Conservation (phyloP, 2,888 invertebrate species). For the Lordiphosa fenestrarum region DNA sequence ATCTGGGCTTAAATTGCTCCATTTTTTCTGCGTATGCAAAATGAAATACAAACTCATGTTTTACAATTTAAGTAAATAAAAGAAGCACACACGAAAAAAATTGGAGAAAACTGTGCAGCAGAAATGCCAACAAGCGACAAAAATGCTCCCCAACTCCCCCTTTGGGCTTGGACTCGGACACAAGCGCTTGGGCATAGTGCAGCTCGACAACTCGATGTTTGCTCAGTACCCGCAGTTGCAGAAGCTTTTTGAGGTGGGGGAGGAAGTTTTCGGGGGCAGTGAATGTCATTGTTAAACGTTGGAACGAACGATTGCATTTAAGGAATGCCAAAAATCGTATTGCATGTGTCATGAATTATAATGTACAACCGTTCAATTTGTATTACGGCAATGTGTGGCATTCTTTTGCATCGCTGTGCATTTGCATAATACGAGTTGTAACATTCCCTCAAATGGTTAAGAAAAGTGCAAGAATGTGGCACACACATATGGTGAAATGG, state of each 20-base stretch:
- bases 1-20: slow-evolving; percentile 28
- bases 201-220: slow-evolving; percentile 22
- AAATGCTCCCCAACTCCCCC: slow-evolving; percentile 1
- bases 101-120: slow-evolving; percentile 9
- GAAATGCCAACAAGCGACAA: slow-evolving; percentile 50
- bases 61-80: slow-evolving; percentile 57
- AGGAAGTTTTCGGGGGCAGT: slow-evolving; percentile 9
- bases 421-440: slow-evolving; percentile 36
- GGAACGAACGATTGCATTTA: slow-evolving; percentile 9
- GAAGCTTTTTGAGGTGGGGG: background rate
- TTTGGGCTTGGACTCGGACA: too few relatives aligned
- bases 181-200: background rate
- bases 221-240: too few relatives aligned
- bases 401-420: slow-evolving; percentile 8
- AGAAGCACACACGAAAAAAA: slow-evolving; percentile 2
- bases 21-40: slow-evolving; percentile 29
- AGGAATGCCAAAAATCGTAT: slow-evolving; percentile 47
- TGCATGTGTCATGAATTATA: slow-evolving; percentile 64
- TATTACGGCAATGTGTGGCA: slow-evolving; percentile 36
- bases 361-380: slow-evolving; percentile 54
- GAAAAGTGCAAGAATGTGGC: background rate
- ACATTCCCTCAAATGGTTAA: background rate
- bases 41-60: slow-evolving; percentile 44
- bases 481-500: too few relatives aligned
- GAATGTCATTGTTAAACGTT: slow-evolving; percentile 56